Evolutionary conservation across 2,113 vertebrate genomes (phyloP), one percentile per base, ranked within the genome.

Genomic region (Lophius piscatorius): DNA sequence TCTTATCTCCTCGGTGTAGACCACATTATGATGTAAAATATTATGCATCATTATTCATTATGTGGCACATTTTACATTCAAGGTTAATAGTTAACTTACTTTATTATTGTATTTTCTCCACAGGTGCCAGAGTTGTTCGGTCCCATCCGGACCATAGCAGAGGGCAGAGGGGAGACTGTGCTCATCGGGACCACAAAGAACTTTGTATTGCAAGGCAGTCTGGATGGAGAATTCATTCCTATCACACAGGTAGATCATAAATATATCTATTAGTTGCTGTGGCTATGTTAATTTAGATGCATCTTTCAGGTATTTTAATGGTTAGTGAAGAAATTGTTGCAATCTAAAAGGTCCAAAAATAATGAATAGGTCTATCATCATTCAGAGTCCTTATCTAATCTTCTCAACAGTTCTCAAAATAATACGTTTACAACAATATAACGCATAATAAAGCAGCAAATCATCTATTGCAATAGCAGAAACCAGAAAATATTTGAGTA

Each of bases 171-270:
- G 1, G 93, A 97, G 0, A 83, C 90, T 8, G 91, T 99, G 48
- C 89, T 99, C 61, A 96, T 99, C 41, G 97, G 97, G 52, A 99
- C 97, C 5, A 99, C 97, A 2, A 94, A 94, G 84, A 96, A 98
- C 81, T 96, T 94, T 0, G 93, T 99, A 33, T 84, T 99, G 4
- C 95, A 96, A 62, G 96, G 97, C 38, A 94, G 91, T 0, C 88
- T 99, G 35, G 91, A 93, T 0, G 96, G 96, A 68, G 93, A 94
- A 12, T 99, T 99, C 22, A 79, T 81, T 1, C 91, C 95, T 16
- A 98, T 99, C 48, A 98, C 96, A 56, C 97, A 99, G 95, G 97
- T 99, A 59, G 14, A 24, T 62, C 24, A 46, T 20, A 4, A 31
- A 11, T 26, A 8, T 12, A 4, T 41, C 26, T 4, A 28, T 28